Conservation (phyloP, 2,888 invertebrate species). For the Nesidiocoris tenuis region DNA sequence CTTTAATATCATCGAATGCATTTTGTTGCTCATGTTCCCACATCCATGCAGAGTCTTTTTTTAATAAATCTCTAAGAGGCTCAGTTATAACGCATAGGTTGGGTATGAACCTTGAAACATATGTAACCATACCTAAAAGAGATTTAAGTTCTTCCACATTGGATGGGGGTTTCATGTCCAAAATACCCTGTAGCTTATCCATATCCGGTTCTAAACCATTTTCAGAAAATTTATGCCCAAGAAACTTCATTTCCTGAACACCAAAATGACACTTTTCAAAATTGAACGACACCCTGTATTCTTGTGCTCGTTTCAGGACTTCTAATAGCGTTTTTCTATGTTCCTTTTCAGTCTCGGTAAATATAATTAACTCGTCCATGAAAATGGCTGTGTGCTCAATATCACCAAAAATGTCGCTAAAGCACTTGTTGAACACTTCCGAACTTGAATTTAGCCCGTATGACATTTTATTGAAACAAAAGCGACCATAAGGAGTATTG, state of each 20-base stretch:
- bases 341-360: conserved; percentile 27
- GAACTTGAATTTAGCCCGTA: not conserved
- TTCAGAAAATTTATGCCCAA: not conserved
- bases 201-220: not conserved
- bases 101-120: conserved; percentile 48
- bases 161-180: not conserved
- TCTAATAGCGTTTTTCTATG: not conserved
- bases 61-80: conserved; percentile 48
- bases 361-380: conserved; percentile 4
- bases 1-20: conserved; percentile 43
- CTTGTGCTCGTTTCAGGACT: not conserved
- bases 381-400: not conserved
- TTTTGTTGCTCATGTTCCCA: conserved; percentile 46
- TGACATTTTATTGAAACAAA: not conserved
- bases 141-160: conserved; percentile 1
- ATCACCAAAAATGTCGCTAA: conserved; percentile 2
- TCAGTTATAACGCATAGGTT: conserved; percentile 47
- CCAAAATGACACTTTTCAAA: not conserved
- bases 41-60: conserved; percentile 46
- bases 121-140: conserved; percentile 33
- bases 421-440: not conserved
- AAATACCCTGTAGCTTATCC: not conserved
- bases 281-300: not conserved
- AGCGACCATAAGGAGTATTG: conserved; percentile 32
- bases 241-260: not conserved